phyloP scores from a whole-genome alignment of 92 coral and sea anemone genomes.

The Epizoanthus illoricatus region DNA sequence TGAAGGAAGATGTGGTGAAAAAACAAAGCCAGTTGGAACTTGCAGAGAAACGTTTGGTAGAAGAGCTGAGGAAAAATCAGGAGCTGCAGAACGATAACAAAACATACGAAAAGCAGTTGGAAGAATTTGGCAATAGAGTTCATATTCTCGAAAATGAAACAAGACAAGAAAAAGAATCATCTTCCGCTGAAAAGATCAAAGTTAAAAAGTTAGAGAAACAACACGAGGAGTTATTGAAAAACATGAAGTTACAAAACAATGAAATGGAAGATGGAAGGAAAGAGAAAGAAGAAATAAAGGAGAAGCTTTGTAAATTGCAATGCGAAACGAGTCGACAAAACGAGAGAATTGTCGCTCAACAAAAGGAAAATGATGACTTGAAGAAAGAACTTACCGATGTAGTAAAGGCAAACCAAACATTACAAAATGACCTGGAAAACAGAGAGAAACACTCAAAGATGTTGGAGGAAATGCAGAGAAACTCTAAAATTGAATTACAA shows the following conservation, averaged over 20 bases:
- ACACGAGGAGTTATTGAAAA: constrained; percentile 59
- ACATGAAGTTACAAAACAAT: constrained; percentile 33
- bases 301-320: constrained; percentile 35
- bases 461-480: constrained; percentile 29
- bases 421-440: constrained; percentile 33
- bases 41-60: constrained; percentile 7
- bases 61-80: background rate
- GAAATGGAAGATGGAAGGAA: constrained; percentile 63
- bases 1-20: constrained; percentile 40
- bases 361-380: constrained; percentile 34
- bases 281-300: constrained; percentile 56
- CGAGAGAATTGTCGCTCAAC: constrained; percentile 31
- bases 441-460: constrained; percentile 11
- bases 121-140: constrained; percentile 11
- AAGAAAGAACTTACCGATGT: constrained; percentile 43
- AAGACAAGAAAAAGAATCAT: background rate
- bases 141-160: background rate
- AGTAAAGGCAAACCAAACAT: constrained; percentile 34
- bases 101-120: background rate
- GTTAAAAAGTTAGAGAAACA: constrained; percentile 50
- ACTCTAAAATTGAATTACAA: constrained; percentile 8
- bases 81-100: background rate
- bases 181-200: constrained; percentile 1
- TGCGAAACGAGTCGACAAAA: constrained; percentile 18
- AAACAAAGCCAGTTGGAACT: background rate